Percentiles rank a stretch among this genome's conserved stretches.
Evolutionary conservation across 2,113 vertebrate genomes (phyloP).

Genomic region (Prietella phreatophila): DNA sequence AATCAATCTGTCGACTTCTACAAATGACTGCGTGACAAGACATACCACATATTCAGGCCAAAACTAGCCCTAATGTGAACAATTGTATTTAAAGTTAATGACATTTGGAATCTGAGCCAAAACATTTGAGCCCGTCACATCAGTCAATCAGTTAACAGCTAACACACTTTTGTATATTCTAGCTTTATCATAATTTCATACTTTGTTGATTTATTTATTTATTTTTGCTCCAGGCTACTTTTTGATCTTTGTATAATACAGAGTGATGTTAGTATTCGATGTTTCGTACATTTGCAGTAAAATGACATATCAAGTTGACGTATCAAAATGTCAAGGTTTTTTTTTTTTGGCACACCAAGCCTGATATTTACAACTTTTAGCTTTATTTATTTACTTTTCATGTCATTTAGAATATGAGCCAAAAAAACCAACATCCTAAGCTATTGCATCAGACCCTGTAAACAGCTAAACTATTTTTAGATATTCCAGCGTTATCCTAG

Average conservation of each 20-base stretch:
- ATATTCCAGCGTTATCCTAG: not conserved
- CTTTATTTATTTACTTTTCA: not conserved
- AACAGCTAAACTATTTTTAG: not conserved
- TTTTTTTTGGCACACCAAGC: not conserved
- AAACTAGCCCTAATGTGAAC: not conserved
- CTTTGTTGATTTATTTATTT: not conserved
- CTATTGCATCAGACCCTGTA: not conserved
- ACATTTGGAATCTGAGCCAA: not conserved
- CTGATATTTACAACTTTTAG: not conserved
- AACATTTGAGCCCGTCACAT: not conserved
- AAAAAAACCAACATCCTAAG: not conserved
- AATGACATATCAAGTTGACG: not conserved
- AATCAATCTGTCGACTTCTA: too few relatives aligned
- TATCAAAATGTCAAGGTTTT: not conserved
- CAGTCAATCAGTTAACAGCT: not conserved
- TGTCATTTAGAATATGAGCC: not conserved
- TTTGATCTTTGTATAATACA: not conserved
- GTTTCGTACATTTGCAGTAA: not conserved
- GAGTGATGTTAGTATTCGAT: not conserved
- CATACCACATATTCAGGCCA: not conserved
- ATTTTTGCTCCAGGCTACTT: not conserved
- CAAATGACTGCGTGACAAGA: not conserved
- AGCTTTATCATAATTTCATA: not conserved
- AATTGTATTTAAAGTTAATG: not conserved
- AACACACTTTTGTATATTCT: not conserved